Evolutionary conservation across 2,797 vertebrate genomes (phyloP).

Genomic region (Tamandua tetradactyla): DNA sequence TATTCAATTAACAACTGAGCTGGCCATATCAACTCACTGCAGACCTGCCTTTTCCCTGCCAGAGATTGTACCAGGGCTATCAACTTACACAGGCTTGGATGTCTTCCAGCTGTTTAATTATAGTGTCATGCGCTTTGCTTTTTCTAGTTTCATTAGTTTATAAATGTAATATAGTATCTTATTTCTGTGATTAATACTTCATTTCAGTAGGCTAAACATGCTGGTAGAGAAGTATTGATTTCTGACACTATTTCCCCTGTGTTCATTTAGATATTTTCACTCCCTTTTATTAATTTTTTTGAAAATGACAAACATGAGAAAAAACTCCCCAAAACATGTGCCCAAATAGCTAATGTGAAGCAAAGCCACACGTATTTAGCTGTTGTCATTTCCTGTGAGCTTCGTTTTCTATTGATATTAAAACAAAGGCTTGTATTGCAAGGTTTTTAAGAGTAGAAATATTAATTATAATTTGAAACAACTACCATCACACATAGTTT

Average conservation of each 20-base stretch:
- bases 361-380: background rate
- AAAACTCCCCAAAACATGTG: slow-evolving; percentile 64
- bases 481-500: background rate
- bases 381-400: slow-evolving; percentile 53
- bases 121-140: slow-evolving; percentile 87
- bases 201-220: slow-evolving; percentile 87
- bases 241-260: slow-evolving; percentile 81
- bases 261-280: slow-evolving; percentile 84
- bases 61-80: slow-evolving; percentile 88
- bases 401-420: slow-evolving; percentile 66
- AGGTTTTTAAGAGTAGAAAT: slow-evolving; percentile 63
- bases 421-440: slow-evolving; percentile 51
- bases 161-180: slow-evolving; percentile 87
- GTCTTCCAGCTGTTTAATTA: slow-evolving; percentile 89
- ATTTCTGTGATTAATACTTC: slow-evolving; percentile 90
- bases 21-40: slow-evolving; percentile 85
- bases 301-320: slow-evolving; percentile 76
- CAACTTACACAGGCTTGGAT: slow-evolving; percentile 89
- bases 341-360: slow-evolving; percentile 22
- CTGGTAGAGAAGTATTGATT: slow-evolving; percentile 85
- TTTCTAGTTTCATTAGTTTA: slow-evolving; percentile 90
- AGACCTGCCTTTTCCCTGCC: slow-evolving; percentile 88
- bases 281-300: slow-evolving; percentile 80
- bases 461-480: slow-evolving; percentile 60
- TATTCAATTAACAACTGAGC: slow-evolving; percentile 85